Evolutionary conservation across 1,140 invertebrate genomes (phyloP), one percentile per base, ranked within the genome.

Genomic region (Anadara kagoshimensis): DNA sequence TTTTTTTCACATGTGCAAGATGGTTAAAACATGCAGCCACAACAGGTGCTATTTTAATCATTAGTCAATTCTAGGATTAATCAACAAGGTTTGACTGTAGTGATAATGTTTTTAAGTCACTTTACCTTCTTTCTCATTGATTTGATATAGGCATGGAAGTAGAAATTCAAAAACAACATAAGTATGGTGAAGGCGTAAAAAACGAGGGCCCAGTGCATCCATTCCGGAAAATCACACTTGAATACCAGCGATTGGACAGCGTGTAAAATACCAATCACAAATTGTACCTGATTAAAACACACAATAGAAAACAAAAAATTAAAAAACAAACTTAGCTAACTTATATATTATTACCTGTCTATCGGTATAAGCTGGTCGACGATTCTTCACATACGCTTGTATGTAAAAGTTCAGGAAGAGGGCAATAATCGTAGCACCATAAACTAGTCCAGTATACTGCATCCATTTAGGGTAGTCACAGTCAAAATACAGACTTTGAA

Each of bases 141-240:
- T 71, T 86, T 84, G 65, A 87, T 76, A 80, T 89, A 89, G 26
- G 88, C 85, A 73, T 89, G 87, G 79, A 85, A 85, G 85, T 97
- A 98, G 89, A 97, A 98, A 88, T 97, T 96, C 73, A 95, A 94
- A 88, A 98, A 98, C 16, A 98, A 92, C 0, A 95, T 92, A 79
- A 97, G 94, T 84, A 97, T 97, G 24, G 94, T 95, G 79, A 95
- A 92, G 93, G 96, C 97, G 90, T 98, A 98, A 73, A 95, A 90
- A 69, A 97, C 94, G 45, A 97, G 92, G 7, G 95, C 94, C 88
- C 95, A 96, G 85, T 97, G 95, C 95, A 98, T 97, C 96, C 96
- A 97, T 26, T 95, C 86, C 0, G 96, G 96, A 86, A 97, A 97
- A 72, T 94, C 93, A 89, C 96, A 98, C 61, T 94, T 93, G 0